These are phyloP conservation scores for Pterobdella sp. DNA, from an alignment of 2,888 invertebrate genomes.

Conservation along the genomic window DNA sequence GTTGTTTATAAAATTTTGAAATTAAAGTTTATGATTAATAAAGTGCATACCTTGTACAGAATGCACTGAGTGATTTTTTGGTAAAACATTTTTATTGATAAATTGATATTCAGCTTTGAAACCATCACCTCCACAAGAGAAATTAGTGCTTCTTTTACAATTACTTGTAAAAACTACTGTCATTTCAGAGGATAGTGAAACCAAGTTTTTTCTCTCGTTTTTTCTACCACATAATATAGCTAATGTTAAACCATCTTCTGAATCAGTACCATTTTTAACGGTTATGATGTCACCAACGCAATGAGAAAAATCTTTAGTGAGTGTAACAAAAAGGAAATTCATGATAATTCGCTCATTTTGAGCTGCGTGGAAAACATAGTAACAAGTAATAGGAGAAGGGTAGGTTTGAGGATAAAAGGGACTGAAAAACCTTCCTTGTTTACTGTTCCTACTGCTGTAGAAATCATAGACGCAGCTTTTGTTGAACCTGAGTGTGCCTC, in stretches of 20 bases:
- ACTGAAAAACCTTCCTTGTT: slow-evolving; percentile 46
- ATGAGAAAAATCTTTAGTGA: not conserved
- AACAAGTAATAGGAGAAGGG: slow-evolving; percentile 48
- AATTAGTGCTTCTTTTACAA: not conserved
- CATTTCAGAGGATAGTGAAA: slow-evolving; percentile 15
- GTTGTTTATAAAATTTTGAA: too few species aligned
- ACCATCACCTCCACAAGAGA: not conserved
- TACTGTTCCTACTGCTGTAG: slow-evolving; percentile 41
- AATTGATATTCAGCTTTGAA: slow-evolving; percentile 15
- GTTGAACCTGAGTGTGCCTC: slow-evolving; percentile 42
- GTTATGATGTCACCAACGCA: slow-evolving; percentile 20
- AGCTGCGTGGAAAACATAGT: slow-evolving; percentile 49
- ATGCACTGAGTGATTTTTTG: not conserved
- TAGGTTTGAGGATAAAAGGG: slow-evolving; percentile 50
- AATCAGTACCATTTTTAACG: slow-evolving; percentile 11
- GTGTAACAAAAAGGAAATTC: slow-evolving; percentile 38
- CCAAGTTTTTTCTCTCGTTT: not conserved
- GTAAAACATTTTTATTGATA: not conserved
- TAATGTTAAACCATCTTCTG: slow-evolving; percentile 1
- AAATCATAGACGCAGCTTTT: slow-evolving; percentile 45
- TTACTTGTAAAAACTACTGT: slow-evolving; percentile 1
- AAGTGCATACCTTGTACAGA: not conserved
- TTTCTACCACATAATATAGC: slow-evolving; percentile 19
- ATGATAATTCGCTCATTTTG: slow-evolving; percentile 47
- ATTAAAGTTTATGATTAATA: too few species aligned